Conservation (phyloP, 2,888 invertebrate species). For the Timema podura region DNA sequence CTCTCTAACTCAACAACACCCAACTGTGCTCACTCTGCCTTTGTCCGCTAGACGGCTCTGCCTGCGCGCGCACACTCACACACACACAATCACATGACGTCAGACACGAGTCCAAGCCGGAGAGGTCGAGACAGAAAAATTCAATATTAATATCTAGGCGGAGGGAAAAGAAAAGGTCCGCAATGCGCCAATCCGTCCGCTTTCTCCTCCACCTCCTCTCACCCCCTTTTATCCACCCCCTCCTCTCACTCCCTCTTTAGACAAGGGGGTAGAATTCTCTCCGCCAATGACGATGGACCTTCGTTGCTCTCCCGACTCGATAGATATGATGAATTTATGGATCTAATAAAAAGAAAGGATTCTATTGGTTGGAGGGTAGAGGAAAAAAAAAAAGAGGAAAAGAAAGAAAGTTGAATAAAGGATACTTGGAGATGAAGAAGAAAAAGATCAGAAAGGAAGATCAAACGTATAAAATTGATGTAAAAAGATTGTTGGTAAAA, state of each 20-base stretch:
- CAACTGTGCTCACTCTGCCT: slow-evolving; percentile 15
- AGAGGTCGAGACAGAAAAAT: slow-evolving; percentile 63
- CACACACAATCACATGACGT: slow-evolving; percentile 32
- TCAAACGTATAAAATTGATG: slow-evolving; percentile 25
- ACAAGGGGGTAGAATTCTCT: slow-evolving; percentile 24
- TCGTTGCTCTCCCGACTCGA: slow-evolving; percentile 27
- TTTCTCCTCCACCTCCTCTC: no score
- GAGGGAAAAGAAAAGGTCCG: slow-evolving; percentile 55
- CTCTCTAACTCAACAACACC: not conserved
- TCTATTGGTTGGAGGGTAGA: slow-evolving; percentile 57
- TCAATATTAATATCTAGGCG: slow-evolving; percentile 77
- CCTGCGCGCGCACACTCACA: slow-evolving; percentile 18
- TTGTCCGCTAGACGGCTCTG: slow-evolving; percentile 18
- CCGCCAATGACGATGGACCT: slow-evolving; percentile 32
- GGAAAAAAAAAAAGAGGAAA: slow-evolving; percentile 15
- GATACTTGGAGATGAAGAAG: slow-evolving; percentile 13
- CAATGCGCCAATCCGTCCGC: slow-evolving; percentile 50
- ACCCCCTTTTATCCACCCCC: slow-evolving; percentile 33
- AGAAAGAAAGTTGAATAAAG: slow-evolving; percentile 19
- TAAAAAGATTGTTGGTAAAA: not conserved
- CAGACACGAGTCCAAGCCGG: slow-evolving; percentile 45
- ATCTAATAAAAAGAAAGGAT: slow-evolving; percentile 69
- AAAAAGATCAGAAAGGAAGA: not conserved
- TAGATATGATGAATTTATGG: slow-evolving; percentile 76
- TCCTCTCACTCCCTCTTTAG: not conserved